Base-by-base conservation (phyloP, 2,888 invertebrate genomes). In the Halocaridina rubra region DNA sequence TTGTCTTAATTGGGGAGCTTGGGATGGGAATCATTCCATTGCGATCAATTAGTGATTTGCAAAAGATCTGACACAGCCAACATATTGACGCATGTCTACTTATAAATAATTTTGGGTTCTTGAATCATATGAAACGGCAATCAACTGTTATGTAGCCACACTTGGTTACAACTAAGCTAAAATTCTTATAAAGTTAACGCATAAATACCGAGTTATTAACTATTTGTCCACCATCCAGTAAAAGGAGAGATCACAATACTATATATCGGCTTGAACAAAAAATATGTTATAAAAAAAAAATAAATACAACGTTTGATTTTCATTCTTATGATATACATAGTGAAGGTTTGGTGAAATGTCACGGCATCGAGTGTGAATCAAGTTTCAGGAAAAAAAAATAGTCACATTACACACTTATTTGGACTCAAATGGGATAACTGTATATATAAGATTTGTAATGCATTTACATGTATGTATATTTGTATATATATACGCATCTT, bases 241-340 rank as follows among this genome's bases (percentile, higher is more conserved):
- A 46, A 74, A 53, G 46, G 33, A 33, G 29, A 72, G 74, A 74
- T 74, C 72, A 74, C 74, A n/a, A n/a, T n/a, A n/a, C n/a, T n/a
- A n/a, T n/a, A n/a, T n/a, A n/a, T n/a, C n/a, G n/a, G n/a, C n/a
- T n/a, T n/a, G n/a, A n/a, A n/a, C n/a, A n/a, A n/a, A n/a, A n/a
- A n/a, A n/a, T n/a, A n/a, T n/a, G 71, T 71, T 32, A 57, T 59
- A 80, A 57, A 80, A 71, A 80, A 72, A 72, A 80, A 80, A 59
- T 72, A n/a, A n/a, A n/a, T n/a, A n/a, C n/a, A n/a, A n/a, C 27
- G 72, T 80, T 80, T 80, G 80, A 80, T 80, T 77, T 30, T 61
- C 27, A 27, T 24, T 46, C 53, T 22, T 57, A 77, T 32, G 32
- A 61, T 77, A 77, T 27, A 77, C 16, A n/a, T n/a, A n/a, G n/a